Base-by-base conservation (phyloP, 2,113 vertebrate species). In the Eulacestoma nigropectus region DNA sequence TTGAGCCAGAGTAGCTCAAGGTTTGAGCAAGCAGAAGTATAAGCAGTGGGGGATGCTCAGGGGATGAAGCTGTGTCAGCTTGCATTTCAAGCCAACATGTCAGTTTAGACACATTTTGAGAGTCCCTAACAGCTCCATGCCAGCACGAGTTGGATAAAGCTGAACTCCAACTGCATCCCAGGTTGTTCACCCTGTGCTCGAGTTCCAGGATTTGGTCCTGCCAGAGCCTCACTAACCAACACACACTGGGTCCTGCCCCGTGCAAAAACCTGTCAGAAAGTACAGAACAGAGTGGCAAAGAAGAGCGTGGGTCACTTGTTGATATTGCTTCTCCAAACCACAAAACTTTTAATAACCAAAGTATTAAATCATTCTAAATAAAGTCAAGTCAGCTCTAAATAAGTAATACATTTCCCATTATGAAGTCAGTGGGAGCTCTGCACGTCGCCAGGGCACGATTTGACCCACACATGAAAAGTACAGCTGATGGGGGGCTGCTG, bases 331-430 rank as follows among this genome's bases (percentile, higher is more conserved):
- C 68, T 89, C 83, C 68, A 89, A 90, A 86, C 78, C 47, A 76
- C 5, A 0, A 52, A 81, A 63, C 27, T 74, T 83, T 23, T 81
- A 86, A 89, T 84, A 90, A 87, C 33, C 20, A 8, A 47, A 60
- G 80, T 60, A 87, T 74, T 84, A 84, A 95, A 95, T 84, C 30
- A 88, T 67, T 91, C 59, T 75, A 89, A 73, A 50, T 69, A 91
- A 89, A 95, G 87, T 65, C 65, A 80, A 87, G 70, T 87, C 90
- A 89, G 65, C 70, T 91, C 49, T 89, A 90, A 89, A 27, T 60
- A 88, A 89, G 73, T 46, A 76, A 85, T 88, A 42, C 33, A 27
- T 84, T 94, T 94, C 84, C 92, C 72, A 29, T 67, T 90, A 89
- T 17, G 60, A 72, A 88, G 56, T 70, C 83, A 81, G 90, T 27